These are phyloP conservation scores for Prionailurus bengalensis DNA, from an alignment of 2,113 vertebrate species.

Conservation along the genomic window DNA sequence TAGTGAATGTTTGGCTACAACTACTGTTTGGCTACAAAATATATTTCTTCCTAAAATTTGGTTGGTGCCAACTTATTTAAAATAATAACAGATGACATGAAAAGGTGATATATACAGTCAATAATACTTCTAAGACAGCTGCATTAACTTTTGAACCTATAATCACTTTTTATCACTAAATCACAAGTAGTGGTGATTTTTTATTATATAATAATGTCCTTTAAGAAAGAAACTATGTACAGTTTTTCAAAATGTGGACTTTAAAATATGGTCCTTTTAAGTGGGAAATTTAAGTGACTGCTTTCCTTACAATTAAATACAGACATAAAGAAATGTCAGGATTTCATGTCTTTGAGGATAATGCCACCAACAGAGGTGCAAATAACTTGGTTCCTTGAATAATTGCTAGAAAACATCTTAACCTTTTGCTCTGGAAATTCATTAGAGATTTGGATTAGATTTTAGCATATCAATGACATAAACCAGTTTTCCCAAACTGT, in stretches of 20 bases:
- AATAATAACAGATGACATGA: neutral
- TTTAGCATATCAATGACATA: conserved; percentile 47
- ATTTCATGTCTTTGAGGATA: conserved; percentile 7
- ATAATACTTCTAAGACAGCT: neutral
- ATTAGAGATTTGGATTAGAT: conserved; percentile 64
- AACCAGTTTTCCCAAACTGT: neutral
- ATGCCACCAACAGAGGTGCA: neutral
- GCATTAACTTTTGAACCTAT: neutral
- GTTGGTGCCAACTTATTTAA: neutral
- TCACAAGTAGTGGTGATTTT: neutral
- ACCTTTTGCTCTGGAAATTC: conserved; percentile 54
- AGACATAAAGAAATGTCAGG: conserved; percentile 24
- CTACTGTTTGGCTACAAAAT: neutral
- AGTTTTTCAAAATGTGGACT: neutral
- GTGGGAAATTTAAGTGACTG: conserved; percentile 24
- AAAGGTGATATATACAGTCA: neutral
- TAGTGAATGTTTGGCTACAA: neutral
- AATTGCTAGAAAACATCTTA: conserved; percentile 61
- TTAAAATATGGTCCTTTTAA: neutral
- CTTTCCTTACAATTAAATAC: conserved; percentile 24
- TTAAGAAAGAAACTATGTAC: neutral
- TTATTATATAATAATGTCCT: neutral
- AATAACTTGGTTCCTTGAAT: conserved; percentile 60
- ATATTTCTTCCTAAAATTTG: conserved; percentile 18
- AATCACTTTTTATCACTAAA: neutral